Evolutionary conservation across 2,888 invertebrate species (phyloP), one percentile per base, ranked within the genome.

Genomic region (Eupeodes latifasciatus): DNA sequence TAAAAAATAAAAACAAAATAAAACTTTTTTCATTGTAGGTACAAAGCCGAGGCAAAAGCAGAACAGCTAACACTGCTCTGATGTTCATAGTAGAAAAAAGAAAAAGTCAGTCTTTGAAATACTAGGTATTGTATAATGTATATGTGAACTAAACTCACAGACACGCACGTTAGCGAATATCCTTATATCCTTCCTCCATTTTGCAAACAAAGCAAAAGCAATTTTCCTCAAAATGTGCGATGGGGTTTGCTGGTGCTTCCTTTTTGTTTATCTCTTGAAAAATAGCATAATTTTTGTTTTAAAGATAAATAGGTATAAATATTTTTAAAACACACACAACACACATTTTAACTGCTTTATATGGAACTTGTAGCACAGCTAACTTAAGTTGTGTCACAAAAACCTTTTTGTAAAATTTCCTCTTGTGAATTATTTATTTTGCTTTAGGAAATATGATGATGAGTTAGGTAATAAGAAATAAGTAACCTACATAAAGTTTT

Each of bases 11-110:
- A 55, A 64, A 51, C 36, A 61, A 61, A 14, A 14, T 9, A 62
- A 76, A 81, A 79, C 67, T 76, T 84, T 81, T 80, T 69, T 74
- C 74, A 78, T 62, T 9, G 40, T 11, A 80, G 51, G 53, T 14
- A 80, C 34, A 67, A 67, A 84, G 62, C 69, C 71, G 80, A 27
- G 49, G 62, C 51, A 84, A 69, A 44, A 67, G 34, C 47, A 66
- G 51, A n/a, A 55, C n/a, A 69, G 53, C 66, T 66, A 34, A 47
- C 49, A 51, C 27, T 51, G 53, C 27, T 27, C 27, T 27, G 27
- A 27, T 27, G n/a, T 16, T 55, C 11, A 55, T 12, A 40, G 16
- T 16, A 40, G 16, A 69, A 69, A 55, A 27, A 27, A 27, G 27
- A 27, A 27, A 36, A 69, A 6, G 12, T 4, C 5, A 44, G 10